phyloP scores from a whole-genome alignment of 2,797 vertebrate genomes.

The Lerista edwardsae region DNA sequence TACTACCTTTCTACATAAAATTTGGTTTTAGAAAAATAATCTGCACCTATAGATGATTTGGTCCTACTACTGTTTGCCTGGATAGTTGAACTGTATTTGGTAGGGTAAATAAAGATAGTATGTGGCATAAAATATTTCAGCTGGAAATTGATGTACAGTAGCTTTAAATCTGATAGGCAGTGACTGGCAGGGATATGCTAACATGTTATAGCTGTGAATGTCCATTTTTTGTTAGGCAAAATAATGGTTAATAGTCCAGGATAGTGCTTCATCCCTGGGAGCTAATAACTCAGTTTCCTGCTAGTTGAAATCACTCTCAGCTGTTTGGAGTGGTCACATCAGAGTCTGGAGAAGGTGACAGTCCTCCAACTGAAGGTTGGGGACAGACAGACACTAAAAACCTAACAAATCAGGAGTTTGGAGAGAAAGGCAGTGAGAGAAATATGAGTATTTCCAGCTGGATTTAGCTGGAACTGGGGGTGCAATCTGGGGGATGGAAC shows the following conservation, averaged over 20 bases:
- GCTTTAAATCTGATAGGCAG: slow-evolving; percentile 19
- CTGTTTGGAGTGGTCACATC: neutral
- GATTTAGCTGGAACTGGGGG: neutral
- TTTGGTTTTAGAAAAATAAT: slow-evolving; percentile 29
- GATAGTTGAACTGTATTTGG: neutral
- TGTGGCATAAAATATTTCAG: neutral
- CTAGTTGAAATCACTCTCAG: neutral
- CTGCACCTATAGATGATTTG: neutral
- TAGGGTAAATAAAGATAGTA: neutral
- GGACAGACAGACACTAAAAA: neutral
- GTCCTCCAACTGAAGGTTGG: neutral
- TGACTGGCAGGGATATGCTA: neutral
- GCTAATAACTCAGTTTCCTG: neutral
- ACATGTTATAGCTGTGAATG: neutral
- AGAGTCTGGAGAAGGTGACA: neutral
- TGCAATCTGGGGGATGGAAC: no score
- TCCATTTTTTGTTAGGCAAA: neutral
- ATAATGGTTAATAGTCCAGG: neutral
- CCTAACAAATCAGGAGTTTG: neutral
- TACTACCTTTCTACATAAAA: neutral
- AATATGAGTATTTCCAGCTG: neutral
- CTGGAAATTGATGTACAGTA: neutral
- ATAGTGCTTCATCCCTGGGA: neutral
- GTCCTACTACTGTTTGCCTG: neutral
- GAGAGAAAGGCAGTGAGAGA: neutral